Evolutionary conservation across 2,888 invertebrate species (phyloP), one percentile per base, ranked within the genome.

Genomic region (Drosophila limbata): DNA sequence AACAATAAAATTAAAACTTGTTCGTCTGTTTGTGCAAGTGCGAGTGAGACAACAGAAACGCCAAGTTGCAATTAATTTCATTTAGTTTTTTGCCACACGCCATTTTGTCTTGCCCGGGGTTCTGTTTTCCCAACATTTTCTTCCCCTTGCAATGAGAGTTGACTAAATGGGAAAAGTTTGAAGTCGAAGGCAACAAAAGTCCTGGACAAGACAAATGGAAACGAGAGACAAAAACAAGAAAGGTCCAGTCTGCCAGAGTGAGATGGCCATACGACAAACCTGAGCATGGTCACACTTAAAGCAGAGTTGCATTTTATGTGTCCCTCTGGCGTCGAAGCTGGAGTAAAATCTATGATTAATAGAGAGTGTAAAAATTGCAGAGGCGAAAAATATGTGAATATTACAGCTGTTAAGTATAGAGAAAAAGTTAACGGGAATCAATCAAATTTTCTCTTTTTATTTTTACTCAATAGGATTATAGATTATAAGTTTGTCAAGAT

Each of bases 111-210:
- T 44, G 64, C 56, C 64, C 52, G 40, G 19, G 55, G 44, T 51
- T 33, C 40, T 44, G 42, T 50, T 21, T 28, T 28, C 13, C 35
- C 25, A n/a, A 48, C 21, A 17, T 39, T 21, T 40, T 25, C 25
- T 13, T 25, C 45, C 8, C 59, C 62, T 61, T 68, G 60, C 76
- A 75, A 53, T 55, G 68, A 52, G 66, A 80, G 73, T 77, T 79
- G 72, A 73, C 89, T 84, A 88, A 88, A 88, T 88, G 88, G 85
- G 89, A 88, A 88, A 88, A 88, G 79, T 88, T 89, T 88, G 77
- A 76, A 83, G 83, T 86, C 75, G 79, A 77, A 81, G 71, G 85
- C 84, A 84, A 47, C 74, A 83, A 80, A 86, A 84, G 84, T 86
- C 84, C 73, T 75, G 82, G 81, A 84, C 80, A 82, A 75, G 83